These are phyloP conservation scores for Gymnobelideus leadbeateri DNA, from an alignment of 2,113 vertebrate genomes.

Conservation along the genomic window DNA sequence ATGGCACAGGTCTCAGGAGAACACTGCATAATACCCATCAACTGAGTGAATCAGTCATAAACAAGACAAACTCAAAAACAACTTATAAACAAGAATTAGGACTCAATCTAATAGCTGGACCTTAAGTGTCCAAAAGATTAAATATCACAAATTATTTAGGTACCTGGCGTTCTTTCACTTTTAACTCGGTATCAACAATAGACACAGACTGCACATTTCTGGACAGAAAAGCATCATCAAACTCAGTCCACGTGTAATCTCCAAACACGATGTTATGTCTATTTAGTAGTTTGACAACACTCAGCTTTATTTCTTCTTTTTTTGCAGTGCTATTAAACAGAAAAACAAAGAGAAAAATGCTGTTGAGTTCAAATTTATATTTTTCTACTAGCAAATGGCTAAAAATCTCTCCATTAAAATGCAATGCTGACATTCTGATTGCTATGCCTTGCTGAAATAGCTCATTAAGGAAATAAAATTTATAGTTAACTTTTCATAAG, in stretches of 20 bases:
- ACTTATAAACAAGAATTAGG: fast-evolving
- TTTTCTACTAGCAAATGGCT: neutral
- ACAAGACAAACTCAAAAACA: neutral
- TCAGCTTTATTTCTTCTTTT: constrained; percentile 87
- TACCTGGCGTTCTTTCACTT: constrained; percentile 86
- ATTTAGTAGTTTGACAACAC: constrained; percentile 89
- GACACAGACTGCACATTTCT: constrained; percentile 92
- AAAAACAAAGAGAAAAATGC: neutral
- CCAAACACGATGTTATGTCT: constrained; percentile 92
- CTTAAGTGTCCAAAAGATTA: neutral
- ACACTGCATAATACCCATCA: neutral
- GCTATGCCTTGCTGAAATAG: neutral
- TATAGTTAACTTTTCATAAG: neutral
- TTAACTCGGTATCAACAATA: constrained; percentile 90
- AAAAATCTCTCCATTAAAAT: neutral
- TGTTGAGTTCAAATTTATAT: neutral
- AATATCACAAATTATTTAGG: neutral
- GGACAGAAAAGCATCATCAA: constrained; percentile 92
- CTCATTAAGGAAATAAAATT: neutral
- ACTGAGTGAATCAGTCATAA: neutral
- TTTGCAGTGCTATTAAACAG: constrained; percentile 87
- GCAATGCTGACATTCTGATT: neutral
- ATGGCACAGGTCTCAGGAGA: neutral
- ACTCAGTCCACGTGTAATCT: constrained; percentile 94
- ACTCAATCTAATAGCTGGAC: neutral